Base-by-base conservation (phyloP, 2,888 invertebrate genomes). In the Panzeria rudis region DNA sequence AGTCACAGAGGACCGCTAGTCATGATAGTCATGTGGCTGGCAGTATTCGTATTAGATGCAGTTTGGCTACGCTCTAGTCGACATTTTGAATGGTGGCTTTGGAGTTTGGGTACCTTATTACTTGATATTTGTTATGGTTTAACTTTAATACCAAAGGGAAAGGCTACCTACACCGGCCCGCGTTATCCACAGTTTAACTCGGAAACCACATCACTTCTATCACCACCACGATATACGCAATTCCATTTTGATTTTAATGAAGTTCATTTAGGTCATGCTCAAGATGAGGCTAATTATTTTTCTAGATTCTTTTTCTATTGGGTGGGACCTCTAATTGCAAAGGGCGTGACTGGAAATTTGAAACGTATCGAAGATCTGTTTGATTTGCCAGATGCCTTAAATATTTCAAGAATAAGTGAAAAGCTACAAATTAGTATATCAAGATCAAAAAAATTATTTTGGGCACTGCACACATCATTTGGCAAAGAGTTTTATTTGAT, bases 291-390 rank as follows among this genome's bases (percentile, higher is more conserved):
- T 15, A 94, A 94, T 73, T 94, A 94, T 89, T 89, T 95, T 2
- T 97, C 97, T 0, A 95, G 95, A 89, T 93, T 98, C n/a, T 92
- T 96, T 29, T 97, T 98, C 91, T 94, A 95, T 84, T 98, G 98
- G 98, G 97, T 98, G 1, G 94, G 95, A 86, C 96, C 97, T 2
- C 92, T 98, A 77, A 95, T 98, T 92, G 92, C 94, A 80, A 97
- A 97, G 93, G 98, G 98, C 0, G 93, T 95, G 17, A 94, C 95
- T 47, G 95, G 96, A 7, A 94, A 95, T 89, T 91, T 98, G 47
- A 94, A 94, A 87, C 94, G 95, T 88, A 93, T 96, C 0, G 97
- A 97, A 89, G 97, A 97, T 92, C 93, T 98, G 0, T 97, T 95
- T 92, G 97, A 97, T 91, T 92, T 98, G 75, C 98, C 93, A 0